Base-by-base conservation (phyloP, 2,888 invertebrate genomes). In the Synanthedon tipuliformis region DNA sequence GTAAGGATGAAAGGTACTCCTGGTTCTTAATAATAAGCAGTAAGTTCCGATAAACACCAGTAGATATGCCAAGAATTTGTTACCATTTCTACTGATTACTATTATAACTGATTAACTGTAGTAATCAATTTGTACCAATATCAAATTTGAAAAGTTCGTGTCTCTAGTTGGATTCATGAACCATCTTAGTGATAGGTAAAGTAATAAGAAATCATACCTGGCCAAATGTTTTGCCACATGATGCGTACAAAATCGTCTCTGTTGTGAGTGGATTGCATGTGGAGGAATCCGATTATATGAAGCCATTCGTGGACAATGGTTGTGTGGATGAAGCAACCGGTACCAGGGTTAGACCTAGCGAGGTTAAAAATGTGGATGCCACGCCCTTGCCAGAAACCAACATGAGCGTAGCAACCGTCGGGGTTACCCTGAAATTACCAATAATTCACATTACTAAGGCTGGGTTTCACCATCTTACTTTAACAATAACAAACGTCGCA, bases 261-360 rank as follows among this genome's bases (percentile, higher is more conserved):
- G 57, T 70, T 59, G 60, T 75, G 49, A 0, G 75, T 72, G 52
- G 73, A 71, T 58, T 78, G 77, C 78, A 78, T 78, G 61, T 78
- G 78, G 54, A 66, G 60, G 66, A 77, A 76, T 40, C 77, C 78
- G 40, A 76, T 59, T 51, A 66, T 59, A 55, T 78, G 78, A 16
- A 75, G 86, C 64, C 93, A 81, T 71, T 94, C 94, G 74, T 94
- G 93, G 54, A 91, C 87, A 51, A 92, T 88, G 57, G 90, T 89
- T 40, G 91, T 89, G 55, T 78, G 78, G 34, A 74, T 69, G 53
- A 89, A 79, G 64, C 90, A 90, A 52, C 89, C 86, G 12, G 75
- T 74, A 7, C 81, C 76, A 15, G 52, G 53, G n/a, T 50, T 49
- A 3, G 53, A 56, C 34, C 57, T 60, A 1, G 73, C 71, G 23